These are phyloP conservation scores for Helogale parvula DNA, from an alignment of 2,113 vertebrate genomes.

Conservation along the genomic window DNA sequence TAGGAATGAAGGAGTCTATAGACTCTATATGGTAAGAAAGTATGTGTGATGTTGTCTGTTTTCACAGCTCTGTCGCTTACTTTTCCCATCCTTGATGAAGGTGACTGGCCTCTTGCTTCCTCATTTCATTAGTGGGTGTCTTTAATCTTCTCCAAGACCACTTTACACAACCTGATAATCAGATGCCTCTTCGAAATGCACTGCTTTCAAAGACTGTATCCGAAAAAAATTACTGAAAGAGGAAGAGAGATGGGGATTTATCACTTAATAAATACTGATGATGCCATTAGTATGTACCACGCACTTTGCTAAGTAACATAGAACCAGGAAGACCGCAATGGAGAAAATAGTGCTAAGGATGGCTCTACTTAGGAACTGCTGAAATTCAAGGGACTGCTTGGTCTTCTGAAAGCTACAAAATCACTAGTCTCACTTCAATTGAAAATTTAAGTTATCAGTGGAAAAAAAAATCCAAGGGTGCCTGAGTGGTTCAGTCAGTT, in stretches of 20 bases:
- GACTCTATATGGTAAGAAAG: background rate
- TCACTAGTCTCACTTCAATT: background rate
- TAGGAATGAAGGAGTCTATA: background rate
- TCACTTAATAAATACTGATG: background rate
- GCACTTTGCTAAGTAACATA: background rate
- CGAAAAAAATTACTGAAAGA: background rate
- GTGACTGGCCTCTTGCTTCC: background rate
- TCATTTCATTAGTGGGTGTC: background rate
- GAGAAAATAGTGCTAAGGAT: background rate
- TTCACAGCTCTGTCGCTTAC: background rate
- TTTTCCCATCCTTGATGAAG: background rate
- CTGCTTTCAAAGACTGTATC: background rate
- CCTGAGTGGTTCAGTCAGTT: too few species aligned
- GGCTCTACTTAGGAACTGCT: too few species aligned
- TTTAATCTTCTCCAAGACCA: background rate
- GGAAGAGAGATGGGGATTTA: background rate
- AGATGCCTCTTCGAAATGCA: background rate
- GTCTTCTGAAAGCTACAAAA: background rate
- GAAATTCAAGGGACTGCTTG: background rate
- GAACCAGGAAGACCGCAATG: background rate
- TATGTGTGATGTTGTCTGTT: background rate
- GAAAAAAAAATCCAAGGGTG: background rate
- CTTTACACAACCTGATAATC: background rate
- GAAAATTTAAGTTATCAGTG: background rate
- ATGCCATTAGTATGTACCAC: background rate